These are phyloP conservation scores for Clivina fossor DNA, from an alignment of 2,888 invertebrate species.

Conservation along the genomic window DNA sequence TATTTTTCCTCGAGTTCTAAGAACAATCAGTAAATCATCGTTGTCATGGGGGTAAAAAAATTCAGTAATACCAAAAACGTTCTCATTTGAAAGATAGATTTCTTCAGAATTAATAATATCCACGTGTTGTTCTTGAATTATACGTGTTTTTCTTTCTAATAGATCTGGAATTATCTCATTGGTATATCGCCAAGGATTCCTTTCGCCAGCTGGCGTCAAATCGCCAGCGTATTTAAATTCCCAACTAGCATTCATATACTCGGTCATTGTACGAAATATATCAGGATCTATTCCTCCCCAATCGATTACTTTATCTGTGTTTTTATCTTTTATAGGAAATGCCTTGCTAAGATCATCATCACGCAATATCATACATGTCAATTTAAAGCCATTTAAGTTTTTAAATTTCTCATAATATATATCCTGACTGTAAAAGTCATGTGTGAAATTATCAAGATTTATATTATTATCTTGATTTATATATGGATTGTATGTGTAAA, in stretches of 20 bases:
- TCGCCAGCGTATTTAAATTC: conserved; percentile 12
- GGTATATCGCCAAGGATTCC: conserved; percentile 28
- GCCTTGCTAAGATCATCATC: conserved; percentile 26
- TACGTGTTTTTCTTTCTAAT: conserved; percentile 4
- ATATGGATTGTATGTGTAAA: conserved; percentile 29
- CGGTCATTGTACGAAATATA: conserved; percentile 15
- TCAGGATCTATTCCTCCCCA: conserved; percentile 20
- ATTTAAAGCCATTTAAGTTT: conserved; percentile 21
- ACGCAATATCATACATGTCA: conserved; percentile 19
- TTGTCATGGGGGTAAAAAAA: conserved; percentile 28
- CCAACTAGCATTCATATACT: conserved; percentile 17
- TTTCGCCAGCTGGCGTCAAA: conserved; percentile 17
- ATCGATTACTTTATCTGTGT: no score
- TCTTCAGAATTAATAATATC: conserved; percentile 27
- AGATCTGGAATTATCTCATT: conserved; percentile 13
- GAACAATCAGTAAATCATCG: conserved; percentile 20
- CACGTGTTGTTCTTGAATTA: conserved; percentile 20
- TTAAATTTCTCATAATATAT: conserved; percentile 24
- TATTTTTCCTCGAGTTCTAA: conserved; percentile 17
- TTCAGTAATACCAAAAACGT: conserved; percentile 25
- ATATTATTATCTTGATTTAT: neutral
- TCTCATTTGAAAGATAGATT: conserved; percentile 24
- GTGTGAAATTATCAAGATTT: conserved; percentile 19
- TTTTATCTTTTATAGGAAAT: neutral
- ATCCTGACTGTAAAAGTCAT: conserved; percentile 1